Conservation (phyloP, 2,888 invertebrate genomes). For the Patella depressa region DNA sequence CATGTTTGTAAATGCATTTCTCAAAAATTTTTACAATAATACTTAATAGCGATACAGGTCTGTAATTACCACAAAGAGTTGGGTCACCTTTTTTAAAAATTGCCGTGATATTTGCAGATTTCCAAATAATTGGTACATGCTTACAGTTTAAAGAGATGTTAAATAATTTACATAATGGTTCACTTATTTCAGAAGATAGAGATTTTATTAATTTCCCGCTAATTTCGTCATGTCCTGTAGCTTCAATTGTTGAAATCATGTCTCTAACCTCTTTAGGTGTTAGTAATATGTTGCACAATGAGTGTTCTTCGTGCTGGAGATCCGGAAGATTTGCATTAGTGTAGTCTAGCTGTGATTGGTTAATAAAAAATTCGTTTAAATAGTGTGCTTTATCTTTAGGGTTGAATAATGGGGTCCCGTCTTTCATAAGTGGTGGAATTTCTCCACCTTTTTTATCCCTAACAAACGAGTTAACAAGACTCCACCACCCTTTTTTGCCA, state of each 20-base stretch:
- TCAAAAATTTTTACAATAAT: neutral
- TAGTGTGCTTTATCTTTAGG: neutral
- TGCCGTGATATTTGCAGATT: neutral
- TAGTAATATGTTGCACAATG: neutral
- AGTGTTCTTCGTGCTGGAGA: neutral
- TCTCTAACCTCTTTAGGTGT: neutral
- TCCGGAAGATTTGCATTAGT: conserved; percentile 4
- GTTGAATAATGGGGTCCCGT: neutral
- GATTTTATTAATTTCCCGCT: neutral
- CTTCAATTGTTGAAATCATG: neutral
- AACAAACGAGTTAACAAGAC: neutral
- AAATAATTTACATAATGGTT: neutral
- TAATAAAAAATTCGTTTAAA: neutral
- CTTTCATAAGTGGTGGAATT: neutral
- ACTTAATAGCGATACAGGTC: neutral
- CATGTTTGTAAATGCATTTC: neutral
- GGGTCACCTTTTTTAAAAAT: neutral
- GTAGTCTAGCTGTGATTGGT: neutral
- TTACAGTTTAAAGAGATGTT: neutral
- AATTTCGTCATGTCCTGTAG: neutral
- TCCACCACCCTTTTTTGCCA: neutral
- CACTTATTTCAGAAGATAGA: neutral
- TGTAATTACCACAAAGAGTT: neutral
- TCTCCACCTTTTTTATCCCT: neutral
- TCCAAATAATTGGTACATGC: neutral